Conservation (phyloP, 1,140 invertebrate species). For the Drosophila erecta region DNA sequence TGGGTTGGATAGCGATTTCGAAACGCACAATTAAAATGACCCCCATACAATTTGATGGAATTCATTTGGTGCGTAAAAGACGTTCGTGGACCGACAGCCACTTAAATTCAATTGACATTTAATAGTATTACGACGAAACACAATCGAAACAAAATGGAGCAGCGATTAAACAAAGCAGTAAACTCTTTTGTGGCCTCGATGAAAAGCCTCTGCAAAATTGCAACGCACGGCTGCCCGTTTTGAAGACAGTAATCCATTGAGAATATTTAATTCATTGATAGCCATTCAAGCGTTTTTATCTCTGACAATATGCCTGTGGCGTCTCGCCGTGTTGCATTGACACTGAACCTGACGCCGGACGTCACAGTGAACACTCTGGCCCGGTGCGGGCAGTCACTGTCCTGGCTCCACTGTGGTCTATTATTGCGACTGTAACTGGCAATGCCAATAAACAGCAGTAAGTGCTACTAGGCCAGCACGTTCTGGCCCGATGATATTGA, state of each 20-base stretch:
- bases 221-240: constrained; percentile 1
- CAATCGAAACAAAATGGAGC: constrained; percentile 18
- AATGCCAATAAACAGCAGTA: constrained; percentile 29
- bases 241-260: constrained; percentile 24
- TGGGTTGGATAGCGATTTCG: background rate
- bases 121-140: constrained; percentile 10
- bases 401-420: background rate
- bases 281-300: constrained; percentile 12
- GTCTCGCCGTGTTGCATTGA: background rate
- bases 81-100: constrained; percentile 4
- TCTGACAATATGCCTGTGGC: background rate
- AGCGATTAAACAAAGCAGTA: constrained; percentile 9
- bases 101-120: constrained; percentile 24
- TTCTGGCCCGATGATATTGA: constrained; percentile 47
- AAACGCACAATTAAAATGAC: background rate
- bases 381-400: background rate
- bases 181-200: constrained; percentile 18
- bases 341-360: constrained; percentile 2
- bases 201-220: constrained; percentile 1
- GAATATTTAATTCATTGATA: constrained; percentile 21
- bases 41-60: background rate
- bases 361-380: constrained; percentile 18
- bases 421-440: constrained; percentile 21
- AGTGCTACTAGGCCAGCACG: constrained; percentile 26
- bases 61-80: background rate